Conservation (phyloP, 2,113 vertebrate genomes). For the Neogobius melanostomus region DNA sequence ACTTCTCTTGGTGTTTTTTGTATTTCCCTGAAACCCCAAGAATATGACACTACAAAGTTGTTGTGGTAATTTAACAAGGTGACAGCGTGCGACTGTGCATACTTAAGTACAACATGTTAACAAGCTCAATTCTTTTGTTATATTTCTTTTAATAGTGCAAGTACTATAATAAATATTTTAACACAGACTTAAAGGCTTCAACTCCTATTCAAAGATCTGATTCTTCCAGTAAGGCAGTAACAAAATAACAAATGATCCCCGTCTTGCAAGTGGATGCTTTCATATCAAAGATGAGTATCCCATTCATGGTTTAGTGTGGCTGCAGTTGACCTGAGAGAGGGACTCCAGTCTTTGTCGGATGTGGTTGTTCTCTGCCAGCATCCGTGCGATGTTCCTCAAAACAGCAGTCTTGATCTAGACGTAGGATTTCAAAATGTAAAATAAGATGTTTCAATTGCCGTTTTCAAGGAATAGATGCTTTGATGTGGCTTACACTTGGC, state of each 20-base stretch:
- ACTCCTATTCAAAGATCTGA: background rate
- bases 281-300: background rate
- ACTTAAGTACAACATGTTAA: background rate
- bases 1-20: no score
- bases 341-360: constrained; percentile 77
- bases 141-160: background rate
- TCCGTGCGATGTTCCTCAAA: constrained; percentile 82
- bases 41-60: no score
- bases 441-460: background rate
- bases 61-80: no score
- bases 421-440: background rate
- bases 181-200: background rate
- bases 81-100: no score
- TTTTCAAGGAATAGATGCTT: no score
- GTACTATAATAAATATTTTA: background rate
- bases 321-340: constrained; percentile 52
- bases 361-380: constrained; percentile 85
- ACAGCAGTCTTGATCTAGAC: constrained; percentile 74
- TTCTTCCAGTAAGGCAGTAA: background rate
- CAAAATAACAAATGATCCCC: background rate
- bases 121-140: background rate
- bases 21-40: no score
- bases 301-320: background rate
- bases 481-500: no score
- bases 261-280: background rate